Conservation (phyloP, 1,140 invertebrate species). For the Leptestheria dahalacensis region DNA sequence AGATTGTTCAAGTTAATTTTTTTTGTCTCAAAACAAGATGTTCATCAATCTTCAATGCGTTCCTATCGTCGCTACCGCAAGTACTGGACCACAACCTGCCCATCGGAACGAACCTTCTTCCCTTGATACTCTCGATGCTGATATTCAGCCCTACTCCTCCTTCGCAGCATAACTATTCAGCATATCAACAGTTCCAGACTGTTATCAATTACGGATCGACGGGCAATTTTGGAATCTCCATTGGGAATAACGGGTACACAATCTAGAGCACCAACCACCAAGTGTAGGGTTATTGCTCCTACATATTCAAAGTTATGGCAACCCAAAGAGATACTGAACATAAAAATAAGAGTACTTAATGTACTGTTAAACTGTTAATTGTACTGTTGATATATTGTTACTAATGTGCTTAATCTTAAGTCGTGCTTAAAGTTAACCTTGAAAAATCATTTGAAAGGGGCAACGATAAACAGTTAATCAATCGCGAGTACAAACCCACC, state of each 20-base stretch:
- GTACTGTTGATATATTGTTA: too few species aligned
- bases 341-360: too few species aligned
- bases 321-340: too few species aligned
- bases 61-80: constrained; percentile 76
- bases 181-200: constrained; percentile 26
- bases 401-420: too few species aligned
- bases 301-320: too few species aligned
- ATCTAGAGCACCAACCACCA: too few species aligned
- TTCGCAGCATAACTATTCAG: constrained; percentile 31
- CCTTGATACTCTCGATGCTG: constrained; percentile 67
- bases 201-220: background rate
- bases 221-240: background rate
- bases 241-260: background rate
- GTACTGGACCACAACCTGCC: constrained; percentile 85
- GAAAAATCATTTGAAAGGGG: background rate
- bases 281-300: too few species aligned
- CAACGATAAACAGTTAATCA: constrained; percentile 20
- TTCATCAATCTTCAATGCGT: constrained; percentile 73
- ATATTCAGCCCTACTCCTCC: constrained; percentile 73
- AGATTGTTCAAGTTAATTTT: constrained; percentile 7
- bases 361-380: too few species aligned
- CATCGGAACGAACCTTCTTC: constrained; percentile 71
- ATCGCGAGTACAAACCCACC: constrained; percentile 37
- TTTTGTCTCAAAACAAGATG: constrained; percentile 41
- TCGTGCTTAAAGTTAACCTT: too few species aligned